phyloP scores from a whole-genome alignment of 2,888 invertebrate species.

The Drosophila conformis region DNA sequence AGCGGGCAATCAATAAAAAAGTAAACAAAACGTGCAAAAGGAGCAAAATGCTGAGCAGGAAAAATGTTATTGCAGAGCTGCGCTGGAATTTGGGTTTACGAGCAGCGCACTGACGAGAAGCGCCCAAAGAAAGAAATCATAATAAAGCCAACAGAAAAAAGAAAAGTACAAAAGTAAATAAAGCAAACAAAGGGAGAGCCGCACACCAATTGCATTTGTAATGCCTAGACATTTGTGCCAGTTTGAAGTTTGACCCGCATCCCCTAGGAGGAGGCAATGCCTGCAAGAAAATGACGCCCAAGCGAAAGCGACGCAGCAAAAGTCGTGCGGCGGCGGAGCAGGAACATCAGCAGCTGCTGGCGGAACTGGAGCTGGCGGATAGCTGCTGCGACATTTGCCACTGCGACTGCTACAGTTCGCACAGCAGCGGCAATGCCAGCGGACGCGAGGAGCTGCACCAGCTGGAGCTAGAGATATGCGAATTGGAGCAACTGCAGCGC shows the following conservation, averaged over 20 bases:
- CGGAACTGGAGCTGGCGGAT: slow-evolving; percentile 72
- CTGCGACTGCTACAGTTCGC: slow-evolving; percentile 83
- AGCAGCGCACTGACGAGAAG: slow-evolving; percentile 23
- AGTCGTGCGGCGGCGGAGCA: slow-evolving; percentile 49
- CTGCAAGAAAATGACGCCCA: slow-evolving; percentile 59
- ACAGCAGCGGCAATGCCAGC: slow-evolving; percentile 68
- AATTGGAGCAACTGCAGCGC: slow-evolving; percentile 53
- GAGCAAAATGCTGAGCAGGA: slow-evolving; percentile 28
- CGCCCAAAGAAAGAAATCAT: not conserved
- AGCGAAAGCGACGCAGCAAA: slow-evolving; percentile 65
- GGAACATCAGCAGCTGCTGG: slow-evolving; percentile 76
- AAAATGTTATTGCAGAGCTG: slow-evolving; percentile 43
- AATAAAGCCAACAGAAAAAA: not conserved
- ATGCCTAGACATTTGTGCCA: slow-evolving; percentile 49
- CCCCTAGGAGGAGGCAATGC: slow-evolving; percentile 7
- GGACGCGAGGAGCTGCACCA: slow-evolving; percentile 41
- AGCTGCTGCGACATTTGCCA: slow-evolving; percentile 84
- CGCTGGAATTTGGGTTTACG: slow-evolving; percentile 73
- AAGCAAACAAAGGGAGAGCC: not conserved
- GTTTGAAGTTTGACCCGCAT: slow-evolving; percentile 61
- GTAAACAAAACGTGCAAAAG: slow-evolving; percentile 59
- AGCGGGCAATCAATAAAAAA: slow-evolving; percentile 69
- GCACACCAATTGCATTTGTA: slow-evolving; percentile 18
- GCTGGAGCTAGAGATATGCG: slow-evolving; percentile 44
- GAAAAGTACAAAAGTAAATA: too few relatives aligned